Evolutionary conservation across 1,140 invertebrate species (phyloP), one percentile per base, ranked within the genome.

Genomic region (Drosophila equinoxialis): DNA sequence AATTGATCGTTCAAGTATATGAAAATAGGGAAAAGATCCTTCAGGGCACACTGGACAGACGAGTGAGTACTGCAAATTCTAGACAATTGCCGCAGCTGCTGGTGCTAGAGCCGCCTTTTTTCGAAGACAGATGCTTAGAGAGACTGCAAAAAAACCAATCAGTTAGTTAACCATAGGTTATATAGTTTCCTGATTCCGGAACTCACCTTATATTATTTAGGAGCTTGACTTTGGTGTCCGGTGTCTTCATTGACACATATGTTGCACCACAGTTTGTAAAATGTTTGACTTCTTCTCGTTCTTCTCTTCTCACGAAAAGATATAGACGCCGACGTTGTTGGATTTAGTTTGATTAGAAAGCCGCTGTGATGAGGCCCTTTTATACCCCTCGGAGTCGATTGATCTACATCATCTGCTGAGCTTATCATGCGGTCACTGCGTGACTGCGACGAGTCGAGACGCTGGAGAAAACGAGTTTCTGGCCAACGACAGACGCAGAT

Each of bases 201-300:
- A 65, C 78, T 83, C n/a, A 91, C 90, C 90, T 91, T 77, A 91
- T 71, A 81, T 91, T 91, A 82, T 84, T 73, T 55, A 91, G 65
- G 57, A 91, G 71, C 65, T 91, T 91, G 39, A 86, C 81, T 83
- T 91, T 91, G 60, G 90, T 90, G 73, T 91, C 90, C 74, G 90
- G 90, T 90, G 89, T 90, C 85, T 74, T 90, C 90, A 91, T 91
- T 91, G 90, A 91, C 90, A 91, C 90, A 91, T 86, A 74, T 76
- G 71, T 59, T 81, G 68, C 33, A 68, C 6, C 39, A 83, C 83
- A 37, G 69, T 48, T 20, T 65, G 17, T 41, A 8, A 65, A 84
- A 73, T 63, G 69, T 58, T 30, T 13, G 11, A 10, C 13, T 58
- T 23, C 17, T 33, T 74, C 62, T 48, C 30, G 30, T 30, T 30